phyloP scores from a whole-genome alignment of 2,113 vertebrate species.

The Nanger granti region DNA sequence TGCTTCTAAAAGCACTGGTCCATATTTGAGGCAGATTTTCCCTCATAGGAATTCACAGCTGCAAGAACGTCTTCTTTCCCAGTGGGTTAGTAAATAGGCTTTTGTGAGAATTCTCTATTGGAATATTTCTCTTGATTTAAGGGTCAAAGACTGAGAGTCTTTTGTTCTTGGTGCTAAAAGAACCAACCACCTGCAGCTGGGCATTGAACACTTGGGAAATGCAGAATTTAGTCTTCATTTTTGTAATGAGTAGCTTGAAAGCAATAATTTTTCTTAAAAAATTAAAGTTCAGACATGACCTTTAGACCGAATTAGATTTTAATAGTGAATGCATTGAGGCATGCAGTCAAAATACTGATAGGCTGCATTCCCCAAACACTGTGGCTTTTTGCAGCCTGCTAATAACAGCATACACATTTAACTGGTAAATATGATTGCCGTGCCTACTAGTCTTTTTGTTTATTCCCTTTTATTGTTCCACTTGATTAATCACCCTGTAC shows the following conservation, averaged over 20 bases:
- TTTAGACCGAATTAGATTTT: not conserved
- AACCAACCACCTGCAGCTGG: not conserved
- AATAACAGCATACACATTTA: not conserved
- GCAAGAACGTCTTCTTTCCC: not conserved
- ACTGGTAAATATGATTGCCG: not conserved
- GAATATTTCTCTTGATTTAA: not conserved
- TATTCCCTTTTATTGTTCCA: not conserved
- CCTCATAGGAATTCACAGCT: constrained; percentile 12
- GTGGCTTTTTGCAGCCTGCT: not conserved
- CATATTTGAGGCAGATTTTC: not conserved
- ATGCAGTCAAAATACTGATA: not conserved
- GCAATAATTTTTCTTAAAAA: not conserved
- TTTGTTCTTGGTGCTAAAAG: constrained; percentile 19
- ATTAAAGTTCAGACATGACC: not conserved
- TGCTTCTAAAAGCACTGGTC: not conserved
- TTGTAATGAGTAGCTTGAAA: constrained; percentile 9
- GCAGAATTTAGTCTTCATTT: not conserved
- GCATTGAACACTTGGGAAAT: not conserved
- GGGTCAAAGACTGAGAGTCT: not conserved
- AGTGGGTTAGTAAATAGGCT: constrained; percentile 16
- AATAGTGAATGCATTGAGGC: not conserved
- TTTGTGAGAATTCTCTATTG: constrained; percentile 16
- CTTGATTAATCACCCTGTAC: not conserved
- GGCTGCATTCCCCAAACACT: not conserved
- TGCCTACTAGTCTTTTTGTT: not conserved